Evolutionary conservation across 2,888 invertebrate genomes (phyloP), one percentile per base, ranked within the genome.

Genomic region (Lycophotia porphyrea): DNA sequence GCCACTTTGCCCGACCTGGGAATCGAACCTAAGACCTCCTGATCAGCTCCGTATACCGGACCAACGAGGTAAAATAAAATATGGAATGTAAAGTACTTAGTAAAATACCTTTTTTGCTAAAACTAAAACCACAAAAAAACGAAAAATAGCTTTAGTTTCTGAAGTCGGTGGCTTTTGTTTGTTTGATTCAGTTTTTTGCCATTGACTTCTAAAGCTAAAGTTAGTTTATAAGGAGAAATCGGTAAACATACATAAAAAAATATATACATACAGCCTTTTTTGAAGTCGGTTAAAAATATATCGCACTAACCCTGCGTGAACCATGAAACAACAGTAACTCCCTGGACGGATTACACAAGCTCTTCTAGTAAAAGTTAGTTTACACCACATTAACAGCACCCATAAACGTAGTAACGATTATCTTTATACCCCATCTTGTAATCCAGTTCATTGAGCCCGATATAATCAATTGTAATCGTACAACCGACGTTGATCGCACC

Each of bases 381-480:
- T 60, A 78, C 58, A 71, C 36, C 9, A 66, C 60, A 52, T 61
- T 79, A 63, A 66, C 73, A 27, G 47, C 65, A 66, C 4, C 52
- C 34, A 42, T 78, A 55, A 27, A 36, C 39, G 31, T 27, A 63
- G 52, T 47, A 55, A 47, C 44, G 66, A 74, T 74, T 63, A 68
- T 24, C 64, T 60, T 34, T 52, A 31, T 69, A 47, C 69, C 60
- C 75, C 58, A 39, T 75, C 42, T 31, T 44, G 27, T 78, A 47
- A 61, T 58, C 31, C 61, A 15, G 77, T 63, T 65, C 75, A 69
- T 49, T 79, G 69, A 52, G 44, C 39, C 36, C 42, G 60, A 80
- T 68, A 60, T 75, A 80, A 79, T 79, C 75, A 75, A 80, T 79
- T 80, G 76, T 79, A 80, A 74, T 52, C 60, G 44, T 65, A 69